Conservation (phyloP, 2,797 vertebrate species). For the Sebastes ruberrimus region DNA sequence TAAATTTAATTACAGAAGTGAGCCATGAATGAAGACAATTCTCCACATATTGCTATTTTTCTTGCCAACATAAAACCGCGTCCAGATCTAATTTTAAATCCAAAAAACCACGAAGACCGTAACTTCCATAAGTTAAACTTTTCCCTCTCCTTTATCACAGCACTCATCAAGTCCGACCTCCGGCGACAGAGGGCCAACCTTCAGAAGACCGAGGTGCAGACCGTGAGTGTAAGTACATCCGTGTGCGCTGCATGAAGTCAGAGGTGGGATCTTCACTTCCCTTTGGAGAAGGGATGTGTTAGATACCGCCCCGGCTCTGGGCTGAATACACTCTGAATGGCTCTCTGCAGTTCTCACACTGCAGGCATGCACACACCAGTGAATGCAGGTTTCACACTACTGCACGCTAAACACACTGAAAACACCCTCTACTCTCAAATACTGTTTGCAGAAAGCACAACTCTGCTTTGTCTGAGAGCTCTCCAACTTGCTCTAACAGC, state of each 20-base stretch:
- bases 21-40: not conserved
- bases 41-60: not conserved
- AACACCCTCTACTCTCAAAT: not conserved
- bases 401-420: slow-evolving; percentile 2
- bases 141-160: slow-evolving; percentile 70
- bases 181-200: slow-evolving; percentile 89
- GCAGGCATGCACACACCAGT: not conserved
- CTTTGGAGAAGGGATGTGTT: not conserved
- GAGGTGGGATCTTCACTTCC: slow-evolving; percentile 13
- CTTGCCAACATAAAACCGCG: not conserved
- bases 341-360: slow-evolving; percentile 1
- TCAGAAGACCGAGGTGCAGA: slow-evolving; percentile 43
- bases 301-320: slow-evolving; percentile 3
- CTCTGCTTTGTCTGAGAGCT: slow-evolving; percentile 34
- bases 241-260: slow-evolving; percentile 13
- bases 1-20: not conserved
- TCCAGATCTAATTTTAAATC: not conserved
- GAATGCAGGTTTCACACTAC: not conserved
- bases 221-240: slow-evolving; percentile 82
- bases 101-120: not conserved
- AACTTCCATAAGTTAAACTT: not conserved
- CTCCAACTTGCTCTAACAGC: not conserved
- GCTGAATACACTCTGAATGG: not conserved
- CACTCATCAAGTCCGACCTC: slow-evolving; percentile 91
- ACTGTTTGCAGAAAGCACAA: not conserved